Base-by-base conservation (phyloP, 2,113 vertebrate genomes). In the Acrocephalus kingi region DNA sequence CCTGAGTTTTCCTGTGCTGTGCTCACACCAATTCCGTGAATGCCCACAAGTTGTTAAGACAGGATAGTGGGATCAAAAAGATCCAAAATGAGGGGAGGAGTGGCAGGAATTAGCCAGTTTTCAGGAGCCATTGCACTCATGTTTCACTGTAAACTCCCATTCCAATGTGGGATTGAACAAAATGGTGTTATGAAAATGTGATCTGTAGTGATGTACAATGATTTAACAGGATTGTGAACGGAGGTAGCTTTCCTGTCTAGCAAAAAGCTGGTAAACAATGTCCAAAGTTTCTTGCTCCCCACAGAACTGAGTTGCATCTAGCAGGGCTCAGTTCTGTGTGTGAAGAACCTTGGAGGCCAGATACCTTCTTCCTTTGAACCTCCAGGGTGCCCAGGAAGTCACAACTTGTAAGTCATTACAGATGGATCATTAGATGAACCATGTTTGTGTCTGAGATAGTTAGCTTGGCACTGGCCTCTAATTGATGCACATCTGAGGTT, bases 401-500 rank as follows among this genome's bases (percentile, higher is more conserved):
- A 45, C 77, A 88, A 52, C 49, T 84, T 56, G 64, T 71, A 81
- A 56, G 18, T 81, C 41, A 41, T 87, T 88, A 78, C 0, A 0
- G 68, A 75, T 39, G 86, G 83, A 77, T 95, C 68, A 37, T 94
- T 87, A 78, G 79, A 78, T 95, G 93, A 94, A 64, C 45, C 56
- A 10, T 35, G 83, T 84, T 78, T 91, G 78, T 75, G 45, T 86
- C 61, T 77, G 75, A 93, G 79, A 77, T 21, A 52, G 43, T 59
- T 45, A 58, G 2, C 85, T 93, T 95, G 92, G 88, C 85, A 81
- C 64, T 45, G 74, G 20, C 56, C 89, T 84, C 96, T 90, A 18
- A 84, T 24, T 81, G 83, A 75, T 80, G 85, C 68, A 83, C 95
- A 93, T 90, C 87, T 95, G 85, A 95, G 84, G 56, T 78, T 95